Percentiles rank a stretch among this genome's conserved stretches.
phyloP scores from a whole-genome alignment of 2,888 invertebrate genomes.

The Coecobrya sp. region DNA sequence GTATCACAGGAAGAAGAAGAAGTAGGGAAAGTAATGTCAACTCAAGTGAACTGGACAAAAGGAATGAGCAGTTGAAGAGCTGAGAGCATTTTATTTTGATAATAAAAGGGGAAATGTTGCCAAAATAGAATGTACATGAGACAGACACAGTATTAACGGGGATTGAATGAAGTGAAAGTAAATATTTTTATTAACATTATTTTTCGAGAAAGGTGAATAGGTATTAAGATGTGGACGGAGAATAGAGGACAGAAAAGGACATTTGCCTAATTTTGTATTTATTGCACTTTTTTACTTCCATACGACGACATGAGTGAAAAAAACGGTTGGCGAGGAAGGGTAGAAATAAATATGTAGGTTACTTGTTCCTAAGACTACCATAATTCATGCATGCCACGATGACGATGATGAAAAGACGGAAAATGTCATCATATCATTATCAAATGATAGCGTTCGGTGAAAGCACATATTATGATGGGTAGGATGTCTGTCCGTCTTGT shows the following conservation, averaged over 20 bases:
- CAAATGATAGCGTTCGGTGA: no score
- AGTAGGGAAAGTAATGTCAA: not conserved
- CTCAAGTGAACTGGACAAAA: not conserved
- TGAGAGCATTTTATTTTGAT: no score
- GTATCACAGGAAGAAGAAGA: not conserved
- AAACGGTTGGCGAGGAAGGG: not conserved
- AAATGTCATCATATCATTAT: not conserved
- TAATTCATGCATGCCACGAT: not conserved
- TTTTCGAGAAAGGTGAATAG: not conserved
- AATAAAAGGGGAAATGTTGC: no score
- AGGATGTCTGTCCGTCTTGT: no score
- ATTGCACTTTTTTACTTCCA: not conserved
- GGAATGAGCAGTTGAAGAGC: no score
- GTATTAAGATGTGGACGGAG: not conserved
- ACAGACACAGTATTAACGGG: not conserved
- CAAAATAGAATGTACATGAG: not conserved
- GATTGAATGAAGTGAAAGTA: not conserved
- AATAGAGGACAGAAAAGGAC: not conserved
- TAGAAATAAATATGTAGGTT: slow-evolving; percentile 8
- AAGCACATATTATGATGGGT: no score
- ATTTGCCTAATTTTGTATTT: not conserved
- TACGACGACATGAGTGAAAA: not conserved
- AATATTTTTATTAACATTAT: not conserved
- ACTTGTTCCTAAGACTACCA: not conserved
- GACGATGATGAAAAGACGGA: not conserved